These are phyloP conservation scores for Atherinosoma microstoma DNA, from an alignment of 2,797 vertebrate species.

Conservation along the genomic window DNA sequence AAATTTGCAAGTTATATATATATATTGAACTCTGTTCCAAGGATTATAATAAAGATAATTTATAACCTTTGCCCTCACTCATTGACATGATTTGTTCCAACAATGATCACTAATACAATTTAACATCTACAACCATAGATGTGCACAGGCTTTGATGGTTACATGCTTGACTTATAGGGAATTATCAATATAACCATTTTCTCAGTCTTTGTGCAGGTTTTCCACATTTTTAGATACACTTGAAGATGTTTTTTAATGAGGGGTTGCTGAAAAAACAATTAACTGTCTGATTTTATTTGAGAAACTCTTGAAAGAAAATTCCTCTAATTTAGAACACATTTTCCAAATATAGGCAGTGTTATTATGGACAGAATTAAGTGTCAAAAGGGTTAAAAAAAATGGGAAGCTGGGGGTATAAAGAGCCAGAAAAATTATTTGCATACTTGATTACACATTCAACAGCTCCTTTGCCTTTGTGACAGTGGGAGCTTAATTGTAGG, in stretches of 20 bases:
- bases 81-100: slow-evolving; percentile 32
- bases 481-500: slow-evolving; percentile 11
- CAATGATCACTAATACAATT: neutral
- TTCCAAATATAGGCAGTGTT: neutral
- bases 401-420: neutral
- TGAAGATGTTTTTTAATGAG: neutral
- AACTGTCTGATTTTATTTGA: neutral
- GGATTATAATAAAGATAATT: slow-evolving; percentile 87
- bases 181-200: neutral
- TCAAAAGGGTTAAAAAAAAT: neutral
- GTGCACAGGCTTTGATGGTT: neutral
- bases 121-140: neutral
- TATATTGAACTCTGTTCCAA: slow-evolving; percentile 83
- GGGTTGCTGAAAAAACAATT: neutral
- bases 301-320: neutral
- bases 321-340: neutral
- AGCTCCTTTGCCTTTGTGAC: slow-evolving; percentile 13
- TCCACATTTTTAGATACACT: neutral
- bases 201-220: neutral
- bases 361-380: neutral
- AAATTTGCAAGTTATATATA: slow-evolving; percentile 79
- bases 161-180: neutral
- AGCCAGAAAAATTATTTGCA: slow-evolving; percentile 13
- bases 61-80: slow-evolving; percentile 76
- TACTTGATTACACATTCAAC: slow-evolving; percentile 11